Evolutionary conservation across 2,113 vertebrate species (phyloP), one percentile per base, ranked within the genome.

Genomic region (Burhinus bistriatus): DNA sequence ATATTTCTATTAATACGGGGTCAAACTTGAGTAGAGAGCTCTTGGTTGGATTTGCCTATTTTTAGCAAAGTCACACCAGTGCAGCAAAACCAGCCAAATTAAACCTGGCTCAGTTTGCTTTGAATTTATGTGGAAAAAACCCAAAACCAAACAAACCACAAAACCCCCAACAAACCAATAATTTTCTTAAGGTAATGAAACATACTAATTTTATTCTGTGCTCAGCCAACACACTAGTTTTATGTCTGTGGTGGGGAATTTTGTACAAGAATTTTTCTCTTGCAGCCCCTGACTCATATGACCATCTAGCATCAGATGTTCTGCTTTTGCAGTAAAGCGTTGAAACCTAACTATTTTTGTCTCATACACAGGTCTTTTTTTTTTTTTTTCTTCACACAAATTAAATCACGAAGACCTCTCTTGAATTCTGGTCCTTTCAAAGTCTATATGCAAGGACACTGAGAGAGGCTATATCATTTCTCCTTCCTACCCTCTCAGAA

Each of bases 1-100:
- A 42, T 65, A 78, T 87, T 75, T 90, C 89, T 93, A 45, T 95
- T 94, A 95, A 91, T 91, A 83, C 15, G 83, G 87, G 64, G 45
- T 93, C 84, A 88, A 51, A 95, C n/a, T 88, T 88, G 70, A 95
- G 70, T 17, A 77, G 73, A 45, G 82, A 87, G 82, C 85, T 86
- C 83, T 79, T 79, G 62, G 47, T 83, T 93, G 90, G 77, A 80
- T 95, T 70, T 81, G 66, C 54, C 68, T 95, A n/a, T 89, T 87
- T 89, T 95, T 89, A 89, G 93, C 78, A 57, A 87, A 87, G 55
- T 84, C 76, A 65, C 64, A 78, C 73, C 58, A 90, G 16, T 73
- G 64, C 44, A 82, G 44, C 52, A 58, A 79, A 83, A 38, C 9
- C 57, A 89, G 47, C 34, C 77, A 61, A 84, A 61, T 45, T 72